phyloP scores from a whole-genome alignment of 2,888 invertebrate species.

The Hoplodrina blanda region DNA sequence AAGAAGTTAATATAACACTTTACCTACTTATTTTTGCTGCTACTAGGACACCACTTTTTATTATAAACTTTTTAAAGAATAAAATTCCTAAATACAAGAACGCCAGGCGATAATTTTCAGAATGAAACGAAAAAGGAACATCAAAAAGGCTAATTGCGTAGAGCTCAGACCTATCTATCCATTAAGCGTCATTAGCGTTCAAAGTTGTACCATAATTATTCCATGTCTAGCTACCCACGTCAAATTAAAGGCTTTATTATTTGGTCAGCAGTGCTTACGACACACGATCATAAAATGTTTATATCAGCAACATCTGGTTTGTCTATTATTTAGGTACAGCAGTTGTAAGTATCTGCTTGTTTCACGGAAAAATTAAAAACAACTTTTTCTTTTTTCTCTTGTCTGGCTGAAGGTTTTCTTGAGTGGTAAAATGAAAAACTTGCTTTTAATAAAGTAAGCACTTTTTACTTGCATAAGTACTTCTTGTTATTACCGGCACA shows the following conservation, averaged over 20 bases:
- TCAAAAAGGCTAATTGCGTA: slow-evolving; percentile 7
- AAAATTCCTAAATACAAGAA: not conserved
- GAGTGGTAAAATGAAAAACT: slow-evolving; percentile 50
- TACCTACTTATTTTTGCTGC: not conserved
- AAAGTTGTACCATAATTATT: slow-evolving; percentile 12
- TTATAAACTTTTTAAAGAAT: not conserved
- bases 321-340: slow-evolving; percentile 39
- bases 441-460: slow-evolving; percentile 50
- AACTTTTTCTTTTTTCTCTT: slow-evolving; percentile 33
- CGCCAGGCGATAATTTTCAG: not conserved
- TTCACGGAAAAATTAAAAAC: slow-evolving; percentile 36
- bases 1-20: too few relatives aligned
- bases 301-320: slow-evolving; percentile 41
- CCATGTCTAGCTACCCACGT: not conserved
- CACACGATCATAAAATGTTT: slow-evolving; percentile 44
- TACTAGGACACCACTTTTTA: not conserved
- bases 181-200: not conserved
- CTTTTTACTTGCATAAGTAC: slow-evolving; percentile 30
- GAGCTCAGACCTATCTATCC: not conserved
- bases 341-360: slow-evolving; percentile 2
- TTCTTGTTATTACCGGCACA: slow-evolving; percentile 27
- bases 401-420: slow-evolving; percentile 33
- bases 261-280: slow-evolving; percentile 4
- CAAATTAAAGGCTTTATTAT: slow-evolving; percentile 38
- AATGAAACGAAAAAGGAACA: not conserved